Percentiles rank a stretch among this genome's conserved stretches.
Evolutionary conservation across 2,888 invertebrate genomes (phyloP).

Genomic region (Fabriciana adippe): DNA sequence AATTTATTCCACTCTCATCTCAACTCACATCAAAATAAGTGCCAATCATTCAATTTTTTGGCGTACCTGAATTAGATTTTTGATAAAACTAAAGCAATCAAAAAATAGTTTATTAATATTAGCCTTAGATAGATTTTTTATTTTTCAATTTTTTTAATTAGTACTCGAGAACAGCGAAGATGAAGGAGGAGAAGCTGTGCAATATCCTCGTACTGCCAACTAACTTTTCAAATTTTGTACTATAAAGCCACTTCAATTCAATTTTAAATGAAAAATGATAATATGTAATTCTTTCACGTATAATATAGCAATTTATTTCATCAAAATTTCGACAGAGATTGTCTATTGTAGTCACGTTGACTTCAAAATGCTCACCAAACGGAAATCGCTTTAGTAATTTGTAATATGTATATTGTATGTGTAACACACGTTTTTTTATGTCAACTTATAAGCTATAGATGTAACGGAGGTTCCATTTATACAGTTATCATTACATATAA

Average conservation of each 20-base stretch:
- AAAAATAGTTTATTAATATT: too few species aligned
- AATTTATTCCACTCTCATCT: background rate
- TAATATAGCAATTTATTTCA: slow-evolving; percentile 3
- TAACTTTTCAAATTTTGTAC: too few species aligned
- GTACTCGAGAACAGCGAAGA: too few species aligned
- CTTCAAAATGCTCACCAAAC: slow-evolving; percentile 5
- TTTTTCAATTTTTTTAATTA: too few species aligned
- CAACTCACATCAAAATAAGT: too few species aligned
- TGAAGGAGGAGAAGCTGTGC: too few species aligned
- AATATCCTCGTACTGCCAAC: too few species aligned
- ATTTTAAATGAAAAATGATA: background rate
- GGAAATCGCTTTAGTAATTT: slow-evolving; percentile 7
- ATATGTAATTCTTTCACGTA: slow-evolving; percentile 5
- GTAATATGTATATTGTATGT: background rate
- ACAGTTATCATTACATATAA: background rate
- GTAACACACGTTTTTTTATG: slow-evolving; percentile 8
- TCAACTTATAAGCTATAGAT: background rate
- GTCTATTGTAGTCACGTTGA: slow-evolving; percentile 12
- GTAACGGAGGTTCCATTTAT: background rate
- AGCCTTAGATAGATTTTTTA: too few species aligned
- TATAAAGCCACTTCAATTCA: background rate
- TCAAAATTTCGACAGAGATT: background rate
- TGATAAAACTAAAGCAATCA: too few species aligned
- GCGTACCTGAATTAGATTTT: too few species aligned
- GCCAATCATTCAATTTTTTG: too few species aligned